phyloP scores from a whole-genome alignment of 2,797 vertebrate genomes.

The Enteromius fasciolatus region DNA sequence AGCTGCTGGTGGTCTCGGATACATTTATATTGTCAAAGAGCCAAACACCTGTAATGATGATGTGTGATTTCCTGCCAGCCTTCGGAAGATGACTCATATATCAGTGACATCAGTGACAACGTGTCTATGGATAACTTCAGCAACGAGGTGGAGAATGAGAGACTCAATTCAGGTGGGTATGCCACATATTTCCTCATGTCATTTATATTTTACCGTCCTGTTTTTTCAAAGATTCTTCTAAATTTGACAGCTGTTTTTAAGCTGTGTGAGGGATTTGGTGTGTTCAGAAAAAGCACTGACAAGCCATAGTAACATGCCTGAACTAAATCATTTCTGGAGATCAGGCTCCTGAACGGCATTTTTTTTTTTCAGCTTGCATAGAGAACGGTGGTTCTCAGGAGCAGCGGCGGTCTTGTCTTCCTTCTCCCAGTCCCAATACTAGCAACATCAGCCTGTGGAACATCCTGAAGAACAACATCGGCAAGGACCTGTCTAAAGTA shows the following conservation, averaged over 20 bases:
- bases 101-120: slow-evolving; percentile 97
- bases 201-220: background rate
- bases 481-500: slow-evolving; percentile 97
- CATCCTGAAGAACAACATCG: slow-evolving; percentile 96
- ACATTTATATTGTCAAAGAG: slow-evolving; percentile 39
- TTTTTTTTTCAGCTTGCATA: slow-evolving; percentile 57
- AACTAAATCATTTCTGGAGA: background rate
- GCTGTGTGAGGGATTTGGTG: background rate
- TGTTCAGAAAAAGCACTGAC: background rate
- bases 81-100: slow-evolving; percentile 95
- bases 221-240: background rate
- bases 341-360: background rate
- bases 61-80: slow-evolving; percentile 73
- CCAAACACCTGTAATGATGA: slow-evolving; percentile 51
- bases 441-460: slow-evolving; percentile 95
- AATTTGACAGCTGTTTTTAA: slow-evolving; percentile 4
- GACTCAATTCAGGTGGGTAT: slow-evolving; percentile 67
- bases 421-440: slow-evolving; percentile 85
- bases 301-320: background rate
- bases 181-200: background rate
- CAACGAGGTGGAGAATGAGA: slow-evolving; percentile 85
- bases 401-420: slow-evolving; percentile 79
- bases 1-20: slow-evolving; percentile 46
- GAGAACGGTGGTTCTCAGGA: slow-evolving; percentile 61
- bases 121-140: slow-evolving; percentile 93